These are phyloP conservation scores for Hipparchia sbordonii DNA, from an alignment of 2,888 invertebrate genomes.

Conservation along the genomic window DNA sequence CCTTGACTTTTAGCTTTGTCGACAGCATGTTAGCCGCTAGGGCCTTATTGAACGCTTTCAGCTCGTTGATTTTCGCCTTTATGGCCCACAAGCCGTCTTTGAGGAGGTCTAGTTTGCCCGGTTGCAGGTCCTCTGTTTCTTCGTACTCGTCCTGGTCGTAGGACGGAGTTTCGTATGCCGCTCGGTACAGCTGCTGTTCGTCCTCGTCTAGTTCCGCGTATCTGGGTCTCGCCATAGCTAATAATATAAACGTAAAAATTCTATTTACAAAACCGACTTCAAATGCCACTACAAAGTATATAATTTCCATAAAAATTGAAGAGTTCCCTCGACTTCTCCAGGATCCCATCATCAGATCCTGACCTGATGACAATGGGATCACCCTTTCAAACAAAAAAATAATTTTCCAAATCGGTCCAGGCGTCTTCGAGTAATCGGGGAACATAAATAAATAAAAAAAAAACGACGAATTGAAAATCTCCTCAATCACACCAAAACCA, in stretches of 20 bases:
- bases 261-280: no score
- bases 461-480: no score
- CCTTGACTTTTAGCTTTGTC: slow-evolving; percentile 70
- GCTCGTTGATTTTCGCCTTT: slow-evolving; percentile 68
- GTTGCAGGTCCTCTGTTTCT: slow-evolving; percentile 55
- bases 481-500: no score
- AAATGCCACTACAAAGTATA: no score
- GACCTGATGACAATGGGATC: no score
- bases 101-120: slow-evolving; percentile 66
- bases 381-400: no score
- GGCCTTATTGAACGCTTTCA: slow-evolving; percentile 71
- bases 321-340: no score
- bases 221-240: slow-evolving; percentile 59
- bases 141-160: slow-evolving; percentile 63
- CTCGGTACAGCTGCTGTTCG: slow-evolving; percentile 66
- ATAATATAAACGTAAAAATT: slow-evolving; percentile 1
- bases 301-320: no score
- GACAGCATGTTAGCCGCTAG: slow-evolving; percentile 65
- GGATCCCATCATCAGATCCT: no score
- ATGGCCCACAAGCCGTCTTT: slow-evolving; percentile 72
- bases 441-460: no score
- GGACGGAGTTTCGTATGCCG: slow-evolving; percentile 68
- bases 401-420: no score
- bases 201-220: slow-evolving; percentile 67
- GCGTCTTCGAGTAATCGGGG: no score